Evolutionary conservation across 2,113 vertebrate species (phyloP), one percentile per base, ranked within the genome.

Genomic region (Shinisaurus crocodilurus): DNA sequence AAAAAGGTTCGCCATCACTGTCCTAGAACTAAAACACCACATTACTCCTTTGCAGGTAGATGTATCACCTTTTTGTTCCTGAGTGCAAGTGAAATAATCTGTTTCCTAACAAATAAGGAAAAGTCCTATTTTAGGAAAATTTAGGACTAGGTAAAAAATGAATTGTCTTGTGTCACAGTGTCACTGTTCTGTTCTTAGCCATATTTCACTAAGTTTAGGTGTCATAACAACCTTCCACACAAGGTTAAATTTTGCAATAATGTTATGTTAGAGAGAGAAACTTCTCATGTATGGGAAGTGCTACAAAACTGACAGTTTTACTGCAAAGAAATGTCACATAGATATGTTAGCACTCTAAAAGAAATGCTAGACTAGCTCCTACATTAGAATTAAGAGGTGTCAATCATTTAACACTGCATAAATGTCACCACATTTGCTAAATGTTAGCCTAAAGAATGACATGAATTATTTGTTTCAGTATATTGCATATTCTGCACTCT

Each of bases 201-300:
- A 95, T 94, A 94, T 96, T 96, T 97, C 94, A 94, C 89, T 88
- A 94, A 91, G 80, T 94, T 92, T 91, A 60, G 80, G 91, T 95
- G 91, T 95, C 93, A 94, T 67, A 90, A 85, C 92, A 96, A 93
- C 92, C 90, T 83, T 96, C 93, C 1, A 1, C 74, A 83, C 93
- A 96, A 96, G 91, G 90, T 95, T 94, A 96, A 96, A 95, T 95
- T 93, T 94, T 96, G 94, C 88, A 92, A 77, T 92, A 93, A 93
- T 92, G 82, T 94, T 96, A 89, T 94, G 95, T 89, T 93, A 95
- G 95, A 95, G 89, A 94, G 67, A 37, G 88, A 91, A 88, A 32
- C 88, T 95, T 93, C 84, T 96, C 89, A 82, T 72, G 65, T 70
- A 67, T 90, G 85, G 89, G 92, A 94, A 95, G 90, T 93, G 90